phyloP scores from a whole-genome alignment of 92 coral and sea anemone genomes.

The Porites evermanni region DNA sequence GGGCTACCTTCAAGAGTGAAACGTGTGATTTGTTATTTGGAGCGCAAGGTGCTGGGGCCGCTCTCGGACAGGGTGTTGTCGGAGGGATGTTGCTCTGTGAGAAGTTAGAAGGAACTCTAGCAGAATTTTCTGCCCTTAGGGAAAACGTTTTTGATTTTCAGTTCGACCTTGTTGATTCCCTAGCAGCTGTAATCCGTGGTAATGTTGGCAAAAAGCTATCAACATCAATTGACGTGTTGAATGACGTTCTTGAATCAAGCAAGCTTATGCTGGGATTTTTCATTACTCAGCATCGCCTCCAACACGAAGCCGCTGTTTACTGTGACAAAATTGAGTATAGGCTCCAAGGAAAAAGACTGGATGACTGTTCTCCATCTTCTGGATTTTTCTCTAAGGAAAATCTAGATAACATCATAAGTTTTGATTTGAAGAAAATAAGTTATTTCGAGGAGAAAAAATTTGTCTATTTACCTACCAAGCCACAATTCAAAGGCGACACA shows the following conservation, averaged over 20 bases:
- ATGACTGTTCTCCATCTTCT: not conserved
- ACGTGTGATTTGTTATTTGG: constrained; percentile 55
- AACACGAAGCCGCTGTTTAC: constrained; percentile 45
- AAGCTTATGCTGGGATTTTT: constrained; percentile 59
- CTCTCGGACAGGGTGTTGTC: constrained; percentile 12
- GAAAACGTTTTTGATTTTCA: constrained; percentile 74
- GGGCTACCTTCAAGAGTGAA: constrained; percentile 52
- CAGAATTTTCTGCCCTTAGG: constrained; percentile 57
- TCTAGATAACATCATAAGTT: not conserved
- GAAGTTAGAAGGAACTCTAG: constrained; percentile 65
- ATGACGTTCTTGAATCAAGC: constrained; percentile 43
- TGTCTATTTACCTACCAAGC: constrained; percentile 59
- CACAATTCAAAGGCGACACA: constrained; percentile 46
- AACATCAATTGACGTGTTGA: constrained; percentile 4
- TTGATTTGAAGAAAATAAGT: constrained; percentile 6
- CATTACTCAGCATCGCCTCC: constrained; percentile 60
- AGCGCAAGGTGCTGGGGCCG: constrained; percentile 35
- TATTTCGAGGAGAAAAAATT: constrained; percentile 9
- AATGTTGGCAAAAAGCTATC: constrained; percentile 48
- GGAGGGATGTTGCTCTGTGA: constrained; percentile 66
- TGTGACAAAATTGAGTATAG: constrained; percentile 54
- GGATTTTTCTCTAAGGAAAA: constrained; percentile 23
- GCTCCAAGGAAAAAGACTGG: constrained; percentile 42
- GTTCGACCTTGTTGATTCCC: constrained; percentile 69
- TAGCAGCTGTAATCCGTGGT: constrained; percentile 64